Evolutionary conservation across 2,113 vertebrate species (phyloP).

Genomic region (Varanus komodoensis): DNA sequence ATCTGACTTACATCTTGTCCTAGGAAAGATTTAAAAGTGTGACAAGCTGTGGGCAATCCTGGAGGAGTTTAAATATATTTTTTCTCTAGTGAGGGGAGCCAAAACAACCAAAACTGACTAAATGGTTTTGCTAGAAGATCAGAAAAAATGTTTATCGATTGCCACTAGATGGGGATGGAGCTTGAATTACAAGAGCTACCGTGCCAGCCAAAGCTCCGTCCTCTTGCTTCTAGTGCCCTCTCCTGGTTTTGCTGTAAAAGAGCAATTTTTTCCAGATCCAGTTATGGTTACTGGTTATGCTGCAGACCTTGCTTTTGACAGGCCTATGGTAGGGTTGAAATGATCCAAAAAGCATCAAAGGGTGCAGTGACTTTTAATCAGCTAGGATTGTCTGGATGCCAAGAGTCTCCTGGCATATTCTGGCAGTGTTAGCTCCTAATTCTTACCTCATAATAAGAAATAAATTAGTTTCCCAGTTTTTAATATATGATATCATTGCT

Average conservation of each 20-base stretch:
- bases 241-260: neutral
- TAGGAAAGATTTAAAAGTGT: neutral
- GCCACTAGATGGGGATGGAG: constrained; percentile 60
- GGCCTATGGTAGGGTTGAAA: neutral
- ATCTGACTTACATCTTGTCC: no score
- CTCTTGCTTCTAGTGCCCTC: neutral
- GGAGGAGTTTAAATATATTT: neutral
- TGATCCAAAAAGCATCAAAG: neutral
- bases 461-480: neutral
- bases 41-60: neutral
- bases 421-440: neutral
- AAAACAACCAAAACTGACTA: neutral
- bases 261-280: neutral
- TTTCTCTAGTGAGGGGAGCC: neutral
- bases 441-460: neutral
- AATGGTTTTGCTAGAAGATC: no score
- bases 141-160: neutral
- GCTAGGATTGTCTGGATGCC: neutral
- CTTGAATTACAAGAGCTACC: constrained; percentile 18
- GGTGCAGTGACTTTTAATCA: neutral
- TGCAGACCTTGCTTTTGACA: neutral
- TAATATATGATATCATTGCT: neutral
- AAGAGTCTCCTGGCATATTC: neutral
- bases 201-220: neutral
- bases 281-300: neutral